Percentiles rank a stretch among this genome's conserved stretches.
Evolutionary conservation across 2,888 invertebrate genomes (phyloP).

Genomic region (Campoplex nolae): DNA sequence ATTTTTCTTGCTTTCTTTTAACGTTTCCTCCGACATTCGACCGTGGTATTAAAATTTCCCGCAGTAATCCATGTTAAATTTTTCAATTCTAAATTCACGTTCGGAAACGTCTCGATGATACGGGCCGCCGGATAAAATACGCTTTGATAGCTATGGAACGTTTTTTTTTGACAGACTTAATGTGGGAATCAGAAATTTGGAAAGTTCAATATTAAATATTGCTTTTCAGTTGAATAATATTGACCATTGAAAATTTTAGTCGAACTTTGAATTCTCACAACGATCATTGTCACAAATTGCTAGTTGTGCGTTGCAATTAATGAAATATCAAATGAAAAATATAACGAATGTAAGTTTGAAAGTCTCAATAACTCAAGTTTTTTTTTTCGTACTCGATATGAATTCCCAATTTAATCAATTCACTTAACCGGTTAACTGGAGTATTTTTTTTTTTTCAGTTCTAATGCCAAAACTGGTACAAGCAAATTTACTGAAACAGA

Average conservation of each 20-base stretch:
- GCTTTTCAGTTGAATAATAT: background rate
- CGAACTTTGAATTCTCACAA: background rate
- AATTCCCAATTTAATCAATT: no score
- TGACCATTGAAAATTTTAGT: background rate
- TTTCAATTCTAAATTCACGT: constrained; percentile 25
- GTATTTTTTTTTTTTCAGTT: no score
- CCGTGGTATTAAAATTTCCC: constrained; percentile 35
- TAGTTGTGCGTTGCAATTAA: no score
- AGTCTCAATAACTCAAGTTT: no score
- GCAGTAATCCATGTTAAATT: constrained; percentile 46
- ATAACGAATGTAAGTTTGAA: no score
- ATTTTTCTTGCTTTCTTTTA: background rate
- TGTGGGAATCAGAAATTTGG: background rate
- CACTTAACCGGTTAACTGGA: background rate
- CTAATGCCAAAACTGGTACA: no score
- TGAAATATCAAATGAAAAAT: no score
- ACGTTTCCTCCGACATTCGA: constrained; percentile 57
- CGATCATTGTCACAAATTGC: no score
- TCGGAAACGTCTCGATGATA: background rate
- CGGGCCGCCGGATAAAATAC: background rate
- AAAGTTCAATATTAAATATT: background rate
- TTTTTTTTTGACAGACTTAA: background rate
- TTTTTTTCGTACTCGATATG: no score
- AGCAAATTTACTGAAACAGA: no score
- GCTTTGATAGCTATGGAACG: background rate